A percentile compares a stretch with the other conserved stretches of the same genome.
Conservation (phyloP, 2,113 vertebrate species). For the Proterorhinus semilunaris region DNA sequence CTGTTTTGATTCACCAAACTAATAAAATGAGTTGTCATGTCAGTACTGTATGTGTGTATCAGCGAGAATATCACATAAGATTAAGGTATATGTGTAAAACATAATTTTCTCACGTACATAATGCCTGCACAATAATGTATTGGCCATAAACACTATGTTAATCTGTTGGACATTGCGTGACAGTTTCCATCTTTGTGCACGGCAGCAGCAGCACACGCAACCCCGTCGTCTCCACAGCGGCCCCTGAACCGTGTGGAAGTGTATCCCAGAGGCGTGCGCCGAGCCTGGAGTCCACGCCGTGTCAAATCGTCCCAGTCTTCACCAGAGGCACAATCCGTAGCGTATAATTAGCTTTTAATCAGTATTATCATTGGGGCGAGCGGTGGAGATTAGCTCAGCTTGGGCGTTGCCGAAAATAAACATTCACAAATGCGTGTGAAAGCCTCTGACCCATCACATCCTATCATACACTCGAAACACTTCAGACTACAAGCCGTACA, state of each 20-base stretch:
- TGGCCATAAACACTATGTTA: too few relatives aligned
- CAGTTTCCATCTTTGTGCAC: background rate
- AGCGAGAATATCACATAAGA: too few relatives aligned
- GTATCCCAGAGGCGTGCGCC: conserved; percentile 55
- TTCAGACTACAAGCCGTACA: conserved; percentile 22
- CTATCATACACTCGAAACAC: conserved; percentile 62
- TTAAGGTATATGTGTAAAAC: too few relatives aligned
- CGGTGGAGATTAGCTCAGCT: conserved; percentile 63
- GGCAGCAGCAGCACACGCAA: background rate
- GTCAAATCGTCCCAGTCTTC: conserved; percentile 68
- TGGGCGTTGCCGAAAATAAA: conserved; percentile 71
- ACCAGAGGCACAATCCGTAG: conserved; percentile 72
- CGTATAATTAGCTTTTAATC: conserved; percentile 79
- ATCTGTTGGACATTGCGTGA: background rate
- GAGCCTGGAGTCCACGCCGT: conserved; percentile 55
- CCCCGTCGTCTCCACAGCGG: conserved; percentile 31
- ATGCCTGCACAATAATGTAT: too few relatives aligned
- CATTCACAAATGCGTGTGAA: conserved; percentile 68
- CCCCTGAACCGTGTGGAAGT: conserved; percentile 33
- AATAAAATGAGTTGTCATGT: too few relatives aligned
- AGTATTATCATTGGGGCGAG: conserved; percentile 69
- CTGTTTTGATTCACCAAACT: too few relatives aligned
- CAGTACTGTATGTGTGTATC: too few relatives aligned
- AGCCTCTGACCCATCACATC: conserved; percentile 68
- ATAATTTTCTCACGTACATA: too few relatives aligned